Percentiles rank a stretch among this genome's conserved stretches.
Conservation (phyloP, 2,888 invertebrate genomes). For the Lepidonotus clava region DNA sequence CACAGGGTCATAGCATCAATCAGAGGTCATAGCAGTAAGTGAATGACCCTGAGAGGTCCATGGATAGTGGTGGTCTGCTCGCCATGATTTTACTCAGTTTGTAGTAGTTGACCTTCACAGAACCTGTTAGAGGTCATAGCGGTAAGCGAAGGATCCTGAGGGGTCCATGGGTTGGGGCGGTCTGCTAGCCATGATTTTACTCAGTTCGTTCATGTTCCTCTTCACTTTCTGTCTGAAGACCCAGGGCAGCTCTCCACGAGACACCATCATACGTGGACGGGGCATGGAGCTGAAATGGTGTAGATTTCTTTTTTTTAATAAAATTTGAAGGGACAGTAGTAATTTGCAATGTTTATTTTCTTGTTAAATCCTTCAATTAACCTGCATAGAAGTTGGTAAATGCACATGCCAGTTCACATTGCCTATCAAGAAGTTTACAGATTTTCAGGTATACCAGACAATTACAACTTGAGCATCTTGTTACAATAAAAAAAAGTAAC, state of each 20-base stretch:
- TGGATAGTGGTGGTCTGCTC: slow-evolving; percentile 41
- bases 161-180: slow-evolving; percentile 17
- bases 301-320: not conserved
- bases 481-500: no score
- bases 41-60: not conserved
- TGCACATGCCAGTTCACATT: no score
- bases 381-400: no score
- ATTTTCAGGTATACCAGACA: no score
- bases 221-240: slow-evolving; percentile 58
- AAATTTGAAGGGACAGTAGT: no score
- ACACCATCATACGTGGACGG: slow-evolving; percentile 44
- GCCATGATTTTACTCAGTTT: slow-evolving; percentile 57
- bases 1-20: no score
- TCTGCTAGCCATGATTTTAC: slow-evolving; percentile 58
- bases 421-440: no score
- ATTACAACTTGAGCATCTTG: no score
- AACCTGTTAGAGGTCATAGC: not conserved
- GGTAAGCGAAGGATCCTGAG: not conserved
- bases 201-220: slow-evolving; percentile 56
- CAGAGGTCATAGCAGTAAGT: not conserved
- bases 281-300: slow-evolving; percentile 46
- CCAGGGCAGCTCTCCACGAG: slow-evolving; percentile 56
- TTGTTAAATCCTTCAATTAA: no score
- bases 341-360: no score
- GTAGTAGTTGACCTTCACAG: not conserved